These are phyloP conservation scores for Acanthacorydalis orientalis DNA, from an alignment of 2,888 invertebrate species.

Conservation along the genomic window DNA sequence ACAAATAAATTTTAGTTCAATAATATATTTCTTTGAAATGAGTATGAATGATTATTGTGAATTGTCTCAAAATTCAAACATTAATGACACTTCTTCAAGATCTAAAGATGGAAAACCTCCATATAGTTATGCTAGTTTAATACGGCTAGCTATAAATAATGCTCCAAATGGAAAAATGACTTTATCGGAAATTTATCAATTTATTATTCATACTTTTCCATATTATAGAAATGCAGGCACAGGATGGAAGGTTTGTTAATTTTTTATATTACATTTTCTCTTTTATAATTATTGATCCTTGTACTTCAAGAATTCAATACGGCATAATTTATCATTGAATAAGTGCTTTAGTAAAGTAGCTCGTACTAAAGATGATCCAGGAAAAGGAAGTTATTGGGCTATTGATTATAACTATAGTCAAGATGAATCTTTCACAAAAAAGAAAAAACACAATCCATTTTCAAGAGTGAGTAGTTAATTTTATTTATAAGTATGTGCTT, in stretches of 20 bases:
- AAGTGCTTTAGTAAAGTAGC: slow-evolving; percentile 58
- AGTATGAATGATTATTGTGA: neutral
- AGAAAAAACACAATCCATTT: slow-evolving; percentile 21
- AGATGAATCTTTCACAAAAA: slow-evolving; percentile 34
- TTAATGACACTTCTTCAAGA: neutral
- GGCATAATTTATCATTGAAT: slow-evolving; percentile 53
- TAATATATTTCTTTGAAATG: neutral
- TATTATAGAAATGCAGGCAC: slow-evolving; percentile 52
- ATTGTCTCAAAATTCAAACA: neutral
- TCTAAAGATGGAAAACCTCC: slow-evolving; percentile 5
- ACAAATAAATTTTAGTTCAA: neutral
- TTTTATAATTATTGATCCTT: slow-evolving; percentile 5
- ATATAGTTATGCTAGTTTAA: slow-evolving; percentile 53
- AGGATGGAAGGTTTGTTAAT: slow-evolving; percentile 46
- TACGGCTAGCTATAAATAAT: slow-evolving; percentile 49
- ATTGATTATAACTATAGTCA: slow-evolving; percentile 38
- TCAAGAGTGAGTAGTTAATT: neutral
- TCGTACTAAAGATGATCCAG: slow-evolving; percentile 53
- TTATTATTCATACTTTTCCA: slow-evolving; percentile 53
- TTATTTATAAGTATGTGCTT: neutral
- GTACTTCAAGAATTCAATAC: slow-evolving; percentile 47
- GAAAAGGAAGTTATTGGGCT: slow-evolving; percentile 49
- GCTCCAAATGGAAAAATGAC: slow-evolving; percentile 54
- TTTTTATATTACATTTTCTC: neutral
- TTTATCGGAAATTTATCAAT: slow-evolving; percentile 53